Conservation (phyloP, 2,113 vertebrate genomes). For the Vombatus ursinus region DNA sequence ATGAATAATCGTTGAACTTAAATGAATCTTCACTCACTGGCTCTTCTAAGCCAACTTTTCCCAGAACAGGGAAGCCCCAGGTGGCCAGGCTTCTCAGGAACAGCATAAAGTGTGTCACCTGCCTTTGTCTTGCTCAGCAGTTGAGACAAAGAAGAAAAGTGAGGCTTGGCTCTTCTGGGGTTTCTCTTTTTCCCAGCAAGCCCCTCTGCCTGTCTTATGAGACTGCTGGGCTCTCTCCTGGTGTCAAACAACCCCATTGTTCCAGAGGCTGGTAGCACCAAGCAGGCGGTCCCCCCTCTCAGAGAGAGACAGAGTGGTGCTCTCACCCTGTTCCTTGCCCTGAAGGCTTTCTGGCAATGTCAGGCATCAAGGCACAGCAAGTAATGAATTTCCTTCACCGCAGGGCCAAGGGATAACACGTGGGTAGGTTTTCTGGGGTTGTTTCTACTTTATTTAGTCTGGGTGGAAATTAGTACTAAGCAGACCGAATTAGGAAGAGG, state of each 20-base stretch:
- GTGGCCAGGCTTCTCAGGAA: neutral
- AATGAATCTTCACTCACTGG: neutral
- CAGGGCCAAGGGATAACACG: constrained; percentile 76
- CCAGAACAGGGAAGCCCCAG: neutral
- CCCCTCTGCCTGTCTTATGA: neutral
- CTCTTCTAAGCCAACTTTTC: neutral
- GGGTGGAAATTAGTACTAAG: constrained; percentile 74
- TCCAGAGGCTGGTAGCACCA: constrained; percentile 47
- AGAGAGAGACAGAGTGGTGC: constrained; percentile 42
- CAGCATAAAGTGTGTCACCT: neutral
- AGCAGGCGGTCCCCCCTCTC: constrained; percentile 62
- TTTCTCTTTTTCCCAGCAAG: neutral
- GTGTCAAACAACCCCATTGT: constrained; percentile 56
- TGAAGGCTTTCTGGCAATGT: constrained; percentile 72
- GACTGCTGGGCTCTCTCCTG: constrained; percentile 21
- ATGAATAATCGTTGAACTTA: neutral
- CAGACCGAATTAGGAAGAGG: constrained; percentile 66
- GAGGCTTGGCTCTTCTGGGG: neutral
- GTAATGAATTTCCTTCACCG: constrained; percentile 74
- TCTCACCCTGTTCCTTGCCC: constrained; percentile 66
- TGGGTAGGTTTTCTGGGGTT: constrained; percentile 72
- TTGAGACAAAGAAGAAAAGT: neutral
- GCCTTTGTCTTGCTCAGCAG: neutral
- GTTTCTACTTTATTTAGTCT: constrained; percentile 79
- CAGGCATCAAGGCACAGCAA: constrained; percentile 67